Evolutionary conservation across 2,888 invertebrate species (phyloP).

Genomic region (Lasioglossum calceatum): DNA sequence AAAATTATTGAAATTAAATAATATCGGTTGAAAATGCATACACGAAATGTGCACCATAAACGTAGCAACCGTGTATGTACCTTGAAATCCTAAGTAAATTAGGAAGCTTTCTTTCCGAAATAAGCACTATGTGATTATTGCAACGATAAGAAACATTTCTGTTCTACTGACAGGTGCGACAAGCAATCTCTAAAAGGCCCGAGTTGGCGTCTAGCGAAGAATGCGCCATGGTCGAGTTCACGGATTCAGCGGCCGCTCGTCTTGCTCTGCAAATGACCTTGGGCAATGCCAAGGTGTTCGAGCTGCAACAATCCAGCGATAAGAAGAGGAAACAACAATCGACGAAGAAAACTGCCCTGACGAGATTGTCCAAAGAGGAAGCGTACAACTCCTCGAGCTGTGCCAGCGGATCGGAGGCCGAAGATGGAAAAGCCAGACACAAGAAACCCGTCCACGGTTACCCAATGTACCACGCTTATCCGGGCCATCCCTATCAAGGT

Average conservation of each 20-base stretch:
- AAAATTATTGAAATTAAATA: no score
- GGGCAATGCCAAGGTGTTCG: conserved; percentile 89
- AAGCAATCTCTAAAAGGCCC: conserved; percentile 95
- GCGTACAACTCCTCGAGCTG: conserved; percentile 85
- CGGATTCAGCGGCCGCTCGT: conserved; percentile 93
- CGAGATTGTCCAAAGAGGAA: conserved; percentile 84
- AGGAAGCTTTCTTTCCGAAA: not conserved
- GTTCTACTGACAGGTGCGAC: conserved; percentile 87
- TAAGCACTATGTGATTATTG: not conserved
- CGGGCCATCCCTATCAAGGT: conserved; percentile 78
- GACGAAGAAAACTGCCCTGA: conserved; percentile 87
- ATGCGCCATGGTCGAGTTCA: conserved; percentile 96
- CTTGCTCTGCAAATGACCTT: conserved; percentile 90
- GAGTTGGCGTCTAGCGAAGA: conserved; percentile 92
- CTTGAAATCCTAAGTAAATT: not conserved
- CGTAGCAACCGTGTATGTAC: no score
- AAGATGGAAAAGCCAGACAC: conserved; percentile 83
- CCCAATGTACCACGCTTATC: conserved; percentile 81
- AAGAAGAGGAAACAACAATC: conserved; percentile 90
- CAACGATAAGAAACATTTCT: not conserved
- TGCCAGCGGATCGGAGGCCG: conserved; percentile 85
- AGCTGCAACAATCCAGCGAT: conserved; percentile 90
- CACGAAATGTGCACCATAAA: no score
- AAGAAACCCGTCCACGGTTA: conserved; percentile 85
- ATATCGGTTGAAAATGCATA: no score